Percentiles rank a stretch among this genome's conserved stretches.
These are phyloP conservation scores for Cephus runcator DNA, from an alignment of 2,888 invertebrate species.

Conservation along the genomic window DNA sequence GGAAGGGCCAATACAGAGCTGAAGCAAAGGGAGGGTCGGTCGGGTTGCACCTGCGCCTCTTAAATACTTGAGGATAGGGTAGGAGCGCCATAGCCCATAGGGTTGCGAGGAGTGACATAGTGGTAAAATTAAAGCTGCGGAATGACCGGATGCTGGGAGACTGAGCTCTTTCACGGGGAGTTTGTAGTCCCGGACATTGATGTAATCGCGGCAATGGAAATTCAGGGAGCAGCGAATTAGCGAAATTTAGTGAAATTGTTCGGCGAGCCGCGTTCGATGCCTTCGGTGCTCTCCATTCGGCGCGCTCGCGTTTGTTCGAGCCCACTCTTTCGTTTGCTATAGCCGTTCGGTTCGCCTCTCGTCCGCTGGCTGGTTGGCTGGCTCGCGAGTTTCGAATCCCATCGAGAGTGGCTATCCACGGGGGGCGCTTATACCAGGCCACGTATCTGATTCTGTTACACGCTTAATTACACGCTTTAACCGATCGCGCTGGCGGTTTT, in stretches of 20 bases:
- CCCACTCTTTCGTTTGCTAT: background rate
- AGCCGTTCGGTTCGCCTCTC: background rate
- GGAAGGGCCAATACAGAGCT: background rate
- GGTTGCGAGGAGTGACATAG: background rate
- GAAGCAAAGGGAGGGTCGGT: background rate
- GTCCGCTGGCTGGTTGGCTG: background rate
- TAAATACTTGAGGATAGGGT: background rate
- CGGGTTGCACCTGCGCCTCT: background rate
- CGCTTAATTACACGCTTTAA: conserved; percentile 62
- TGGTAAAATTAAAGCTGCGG: background rate
- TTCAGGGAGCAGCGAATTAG: background rate
- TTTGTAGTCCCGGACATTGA: background rate
- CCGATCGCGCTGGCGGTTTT: conserved; percentile 53
- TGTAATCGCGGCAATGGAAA: background rate
- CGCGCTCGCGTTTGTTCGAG: background rate
- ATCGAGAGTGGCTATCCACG: conserved; percentile 31
- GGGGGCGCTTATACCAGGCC: conserved; percentile 50
- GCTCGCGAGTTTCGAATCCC: background rate
- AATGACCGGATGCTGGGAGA: background rate
- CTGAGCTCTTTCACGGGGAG: background rate
- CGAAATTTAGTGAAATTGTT: background rate
- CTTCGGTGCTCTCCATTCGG: background rate
- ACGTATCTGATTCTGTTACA: conserved; percentile 62
- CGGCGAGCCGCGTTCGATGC: background rate
- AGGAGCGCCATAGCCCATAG: background rate